A percentile compares a stretch with the other conserved stretches of the same genome.
Evolutionary conservation across 2,888 invertebrate genomes (phyloP).

Genomic region (Scaptomyza parva): DNA sequence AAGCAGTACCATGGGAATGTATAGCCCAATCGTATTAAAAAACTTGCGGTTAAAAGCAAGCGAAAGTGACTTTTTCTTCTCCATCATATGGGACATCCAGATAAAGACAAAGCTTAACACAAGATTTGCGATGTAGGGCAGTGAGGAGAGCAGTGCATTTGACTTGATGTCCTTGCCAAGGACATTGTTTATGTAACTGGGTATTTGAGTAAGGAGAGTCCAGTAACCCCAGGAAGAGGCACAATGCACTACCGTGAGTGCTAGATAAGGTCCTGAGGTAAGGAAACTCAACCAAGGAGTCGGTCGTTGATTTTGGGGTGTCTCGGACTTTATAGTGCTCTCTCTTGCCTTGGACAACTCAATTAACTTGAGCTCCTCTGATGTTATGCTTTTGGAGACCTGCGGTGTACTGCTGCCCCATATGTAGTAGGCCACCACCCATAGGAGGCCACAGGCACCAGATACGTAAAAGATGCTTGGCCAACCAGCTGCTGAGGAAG

Average conservation of each 20-base stretch:
- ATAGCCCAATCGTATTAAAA: conserved; percentile 87
- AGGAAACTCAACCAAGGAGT: conserved; percentile 92
- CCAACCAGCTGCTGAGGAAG: conserved; percentile 89
- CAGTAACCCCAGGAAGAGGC: conserved; percentile 93
- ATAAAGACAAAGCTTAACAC: conserved; percentile 90
- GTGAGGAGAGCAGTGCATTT: conserved; percentile 89
- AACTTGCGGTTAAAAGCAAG: conserved; percentile 85
- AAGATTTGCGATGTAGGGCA: conserved; percentile 91
- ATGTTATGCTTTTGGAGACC: conserved; percentile 87
- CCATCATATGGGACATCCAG: conserved; percentile 87
- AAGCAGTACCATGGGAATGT: conserved; percentile 89
- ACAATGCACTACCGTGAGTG: conserved; percentile 89
- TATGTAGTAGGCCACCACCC: conserved; percentile 89
- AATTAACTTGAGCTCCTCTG: conserved; percentile 89
- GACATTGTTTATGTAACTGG: conserved; percentile 91
- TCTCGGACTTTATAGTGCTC: conserved; percentile 33
- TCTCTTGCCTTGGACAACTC: conserved; percentile 83
- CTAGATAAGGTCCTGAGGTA: conserved; percentile 91
- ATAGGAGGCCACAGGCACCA: conserved; percentile 87
- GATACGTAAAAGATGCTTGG: conserved; percentile 91
- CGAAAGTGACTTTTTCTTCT: conserved; percentile 74
- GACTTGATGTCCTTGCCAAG: conserved; percentile 89
- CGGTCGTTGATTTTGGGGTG: conserved; percentile 71
- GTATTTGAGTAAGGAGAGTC: conserved; percentile 92
- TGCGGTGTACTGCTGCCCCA: conserved; percentile 89